A percentile compares a stretch with the other conserved stretches of the same genome.
These are phyloP conservation scores for Stictonetta naevosa DNA, from an alignment of 2,113 vertebrate genomes.

Conservation along the genomic window DNA sequence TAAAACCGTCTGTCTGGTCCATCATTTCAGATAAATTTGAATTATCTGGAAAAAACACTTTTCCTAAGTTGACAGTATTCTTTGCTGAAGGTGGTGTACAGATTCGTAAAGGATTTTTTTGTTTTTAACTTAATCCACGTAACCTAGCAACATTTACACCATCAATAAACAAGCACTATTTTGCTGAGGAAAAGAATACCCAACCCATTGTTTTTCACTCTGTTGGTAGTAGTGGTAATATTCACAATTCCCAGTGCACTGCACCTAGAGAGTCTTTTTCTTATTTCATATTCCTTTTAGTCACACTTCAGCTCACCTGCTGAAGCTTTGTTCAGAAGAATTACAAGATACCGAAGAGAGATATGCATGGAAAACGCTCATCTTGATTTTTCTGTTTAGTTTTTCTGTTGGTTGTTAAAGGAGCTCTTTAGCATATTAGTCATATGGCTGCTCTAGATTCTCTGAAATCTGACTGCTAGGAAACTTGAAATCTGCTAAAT, in stretches of 20 bases:
- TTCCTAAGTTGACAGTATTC: neutral
- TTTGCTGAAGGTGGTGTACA: neutral
- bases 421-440: neutral
- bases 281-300: neutral
- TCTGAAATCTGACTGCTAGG: neutral
- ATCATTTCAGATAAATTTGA: neutral
- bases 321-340: neutral
- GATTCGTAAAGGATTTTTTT: neutral
- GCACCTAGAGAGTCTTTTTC: neutral
- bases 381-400: neutral
- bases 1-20: neutral
- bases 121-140: neutral
- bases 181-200: neutral
- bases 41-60: neutral
- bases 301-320: neutral
- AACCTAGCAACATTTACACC: slow-evolving; percentile 28
- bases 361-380: neutral
- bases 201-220: neutral
- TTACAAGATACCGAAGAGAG: neutral
- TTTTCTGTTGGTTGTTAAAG: neutral
- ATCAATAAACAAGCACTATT: neutral
- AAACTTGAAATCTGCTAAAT: neutral
- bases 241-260: neutral
- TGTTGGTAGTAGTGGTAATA: neutral
- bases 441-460: neutral